Conservation (phyloP, 2,888 invertebrate genomes). For the Notocelia uddmanniana region DNA sequence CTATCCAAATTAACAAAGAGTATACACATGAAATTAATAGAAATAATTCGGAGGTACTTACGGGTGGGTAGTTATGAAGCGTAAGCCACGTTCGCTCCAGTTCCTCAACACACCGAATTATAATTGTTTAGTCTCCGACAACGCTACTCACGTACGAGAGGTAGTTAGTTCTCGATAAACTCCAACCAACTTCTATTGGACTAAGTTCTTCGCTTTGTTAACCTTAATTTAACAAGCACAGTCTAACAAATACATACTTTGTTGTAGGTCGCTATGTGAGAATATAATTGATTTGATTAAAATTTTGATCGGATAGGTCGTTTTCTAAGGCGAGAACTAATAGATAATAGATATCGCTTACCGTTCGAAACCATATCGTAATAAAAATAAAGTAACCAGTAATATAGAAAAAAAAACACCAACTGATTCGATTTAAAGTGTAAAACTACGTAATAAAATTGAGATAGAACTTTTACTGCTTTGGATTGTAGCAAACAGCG, state of each 20-base stretch:
- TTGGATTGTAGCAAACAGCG: neutral
- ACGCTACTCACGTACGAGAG: slow-evolving; percentile 40
- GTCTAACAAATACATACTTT: neutral
- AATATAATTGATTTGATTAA: neutral
- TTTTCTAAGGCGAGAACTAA: too few relatives aligned
- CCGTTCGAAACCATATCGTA: too few relatives aligned
- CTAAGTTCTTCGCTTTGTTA: slow-evolving; percentile 43
- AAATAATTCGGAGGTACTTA: neutral
- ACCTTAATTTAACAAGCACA: slow-evolving; percentile 36
- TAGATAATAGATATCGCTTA: too few relatives aligned
- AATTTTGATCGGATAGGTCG: too few relatives aligned
- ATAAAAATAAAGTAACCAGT: too few relatives aligned
- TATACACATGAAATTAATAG: too few relatives aligned
- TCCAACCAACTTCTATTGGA: slow-evolving; percentile 38
- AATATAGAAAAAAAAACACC: too few relatives aligned
- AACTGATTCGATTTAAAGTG: neutral
- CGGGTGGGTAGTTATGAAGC: neutral
- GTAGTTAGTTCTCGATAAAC: slow-evolving; percentile 41
- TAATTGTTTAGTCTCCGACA: slow-evolving; percentile 36
- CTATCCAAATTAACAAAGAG: too few relatives aligned
- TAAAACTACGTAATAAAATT: neutral
- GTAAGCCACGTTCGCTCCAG: neutral
- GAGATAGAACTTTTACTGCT: neutral
- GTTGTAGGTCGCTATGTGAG: neutral
- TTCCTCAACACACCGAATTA: slow-evolving; percentile 14